Evolutionary conservation across 2,888 invertebrate species (phyloP), one percentile per base, ranked within the genome.

Genomic region (Diachrysia chrysitis): DNA sequence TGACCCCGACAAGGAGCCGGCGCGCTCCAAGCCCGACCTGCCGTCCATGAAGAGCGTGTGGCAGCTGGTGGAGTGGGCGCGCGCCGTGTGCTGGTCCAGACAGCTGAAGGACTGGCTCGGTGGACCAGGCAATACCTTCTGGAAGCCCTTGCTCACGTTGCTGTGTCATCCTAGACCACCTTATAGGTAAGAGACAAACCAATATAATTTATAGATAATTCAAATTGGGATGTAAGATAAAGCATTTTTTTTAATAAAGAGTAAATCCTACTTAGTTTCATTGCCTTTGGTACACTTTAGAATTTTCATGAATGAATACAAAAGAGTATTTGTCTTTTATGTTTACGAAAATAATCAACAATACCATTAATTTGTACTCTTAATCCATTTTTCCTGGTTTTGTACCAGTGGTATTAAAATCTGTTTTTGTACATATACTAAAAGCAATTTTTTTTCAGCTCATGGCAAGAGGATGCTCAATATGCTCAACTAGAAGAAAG

Each of bases 61-160:
- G 75, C 87, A 88, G 69, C 96, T 98, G 60, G 96, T 99, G 69
- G 97, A 97, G 83, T 98, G 98, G 93, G 97, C 98, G 85, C 97
- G 97, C 0, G 97, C 97, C 73, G 96, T 98, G 68, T 97, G 98
- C 87, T 96, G 97, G 23, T 98, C 98, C 84, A 97, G 97, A 21
- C 96, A 96, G 75, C 97, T 98, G 95, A 97, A 98, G 78, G 98
- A 98, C 90, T 99, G 98, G 98, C 96, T 99, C 57, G 98, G 98
- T 16, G 96, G 96, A 0, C 97, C 97, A 78, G 98, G 98, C 9
- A 96, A 97, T 2, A 95, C 96, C n/a, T 99, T 98, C 93, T 99
- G 98, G 98, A 96, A 97, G 57, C 97, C 98, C 4, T 93, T 99
- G 71, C 95, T 99, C 12, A 96, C 97, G 69, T 95, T 98, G 87